A percentile compares a stretch with the other conserved stretches of the same genome.
These are phyloP conservation scores for Mactra quadrangularis DNA, from an alignment of 1,140 invertebrate species.

Conservation along the genomic window DNA sequence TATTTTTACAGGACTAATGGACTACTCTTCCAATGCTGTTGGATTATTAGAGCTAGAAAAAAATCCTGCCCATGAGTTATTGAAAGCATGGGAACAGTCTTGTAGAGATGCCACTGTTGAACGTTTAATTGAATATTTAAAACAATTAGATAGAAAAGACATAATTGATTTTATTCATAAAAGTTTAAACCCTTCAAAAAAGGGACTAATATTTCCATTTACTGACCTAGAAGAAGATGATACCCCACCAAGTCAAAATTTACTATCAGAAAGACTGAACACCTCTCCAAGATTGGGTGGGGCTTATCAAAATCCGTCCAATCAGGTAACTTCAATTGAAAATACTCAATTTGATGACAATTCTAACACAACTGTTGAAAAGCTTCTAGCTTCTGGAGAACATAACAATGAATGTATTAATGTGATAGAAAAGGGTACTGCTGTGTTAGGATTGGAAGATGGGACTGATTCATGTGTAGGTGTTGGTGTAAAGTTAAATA, in stretches of 20 bases:
- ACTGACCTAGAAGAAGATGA: no score
- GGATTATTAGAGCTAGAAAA: conserved; percentile 9
- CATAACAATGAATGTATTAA: neutral
- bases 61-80: conserved; percentile 19
- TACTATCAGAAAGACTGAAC: no score
- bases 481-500: conserved; percentile 11
- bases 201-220: no score
- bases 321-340: no score
- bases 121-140: conserved; percentile 12
- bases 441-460: neutral
- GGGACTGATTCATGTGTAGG: neutral
- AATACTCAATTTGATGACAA: no score
- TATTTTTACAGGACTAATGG: conserved; percentile 54
- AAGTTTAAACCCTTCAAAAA: no score
- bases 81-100: conserved; percentile 23
- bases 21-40: conserved; percentile 35
- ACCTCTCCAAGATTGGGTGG: no score
- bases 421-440: neutral
- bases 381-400: no score
- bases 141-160: conserved; percentile 38
- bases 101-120: conserved; percentile 16
- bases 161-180: conserved; percentile 9
- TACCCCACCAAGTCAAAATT: no score
- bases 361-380: no score
- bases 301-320: no score